Evolutionary conservation across 2,888 invertebrate genomes (phyloP), one percentile per base, ranked within the genome.

Genomic region (Cataglyphis altisquamis): DNA sequence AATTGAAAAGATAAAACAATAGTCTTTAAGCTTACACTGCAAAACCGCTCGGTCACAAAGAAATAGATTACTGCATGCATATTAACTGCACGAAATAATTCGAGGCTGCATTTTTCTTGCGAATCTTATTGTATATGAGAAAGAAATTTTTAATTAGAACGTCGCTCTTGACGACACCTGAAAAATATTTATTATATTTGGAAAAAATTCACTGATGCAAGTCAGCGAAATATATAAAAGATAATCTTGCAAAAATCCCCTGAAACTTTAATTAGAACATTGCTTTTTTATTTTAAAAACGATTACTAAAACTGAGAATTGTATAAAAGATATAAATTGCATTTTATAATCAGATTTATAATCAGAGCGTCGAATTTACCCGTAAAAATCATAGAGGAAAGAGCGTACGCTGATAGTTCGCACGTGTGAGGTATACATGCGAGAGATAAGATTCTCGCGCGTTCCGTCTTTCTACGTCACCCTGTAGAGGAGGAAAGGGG

Each of bases 401-500:
- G 36, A 62, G 45, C 29, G 4, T 2, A n/a, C 62, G 15, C 64
- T 12, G 39, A 57, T 41, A 25, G 18, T 29, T 29, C n/a, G 45
- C 29, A 25, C 29, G 36, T 52, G 55, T 12, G 15, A 45, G 45
- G 45, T 45, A 45, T 15, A 4, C n/a, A n/a, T 3, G 45, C 45
- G 45, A 45, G 15, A 45, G 15, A 45, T 45, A 45, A 52, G 52
- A 52, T 52, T n/a, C 25, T 15, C 60, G 57, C 32, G 41, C n/a
- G 15, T 41, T 32, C 8, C 18, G 67, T 66, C 67, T 82, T 78
- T 60, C 75, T 68, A 81, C 52, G 63, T 86, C 52, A 73, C 63
- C 83, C 86, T 85, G 81, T 86, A 88, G 84, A 82, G 48, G 73
- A 84, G 67, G 66, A 52, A 36, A 86, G 66, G 66, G 57, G n/a